Conservation (phyloP, 2,888 invertebrate species). For the Chrysolina americana region DNA sequence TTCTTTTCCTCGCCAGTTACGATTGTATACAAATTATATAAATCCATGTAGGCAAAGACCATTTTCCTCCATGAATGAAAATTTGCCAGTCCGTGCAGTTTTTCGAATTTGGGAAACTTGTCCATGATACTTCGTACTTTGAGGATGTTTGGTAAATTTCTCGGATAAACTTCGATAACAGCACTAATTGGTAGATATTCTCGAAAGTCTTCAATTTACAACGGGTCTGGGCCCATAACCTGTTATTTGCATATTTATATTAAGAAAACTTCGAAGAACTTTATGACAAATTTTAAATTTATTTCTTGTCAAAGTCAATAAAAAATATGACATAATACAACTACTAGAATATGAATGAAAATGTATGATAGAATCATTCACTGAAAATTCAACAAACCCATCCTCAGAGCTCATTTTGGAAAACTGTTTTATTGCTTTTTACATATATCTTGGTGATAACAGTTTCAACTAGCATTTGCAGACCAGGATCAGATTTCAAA, state of each 20-base stretch:
- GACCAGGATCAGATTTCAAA: no score
- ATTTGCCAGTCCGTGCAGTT: conserved; percentile 11
- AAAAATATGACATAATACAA: not conserved
- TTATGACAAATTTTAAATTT: not conserved
- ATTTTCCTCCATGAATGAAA: conserved; percentile 24
- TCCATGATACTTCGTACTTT: conserved; percentile 1
- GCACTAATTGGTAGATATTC: not conserved
- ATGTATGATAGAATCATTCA: not conserved
- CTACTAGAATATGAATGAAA: not conserved
- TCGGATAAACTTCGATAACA: not conserved
- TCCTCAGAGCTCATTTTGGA: no score
- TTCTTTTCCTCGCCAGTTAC: not conserved
- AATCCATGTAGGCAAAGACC: conserved; percentile 26
- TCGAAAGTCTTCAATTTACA: not conserved
- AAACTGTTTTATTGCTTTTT: no score
- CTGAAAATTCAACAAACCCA: not conserved
- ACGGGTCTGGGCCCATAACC: not conserved
- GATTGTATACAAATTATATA: conserved; percentile 17
- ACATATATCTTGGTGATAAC: no score
- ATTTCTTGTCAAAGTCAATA: not conserved
- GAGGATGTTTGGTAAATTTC: not conserved
- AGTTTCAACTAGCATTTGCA: no score
- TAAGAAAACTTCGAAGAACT: not conserved
- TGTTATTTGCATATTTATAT: not conserved
- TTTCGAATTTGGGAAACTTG: conserved; percentile 24